phyloP scores from a whole-genome alignment of 2,797 vertebrate genomes.

The Channa striata region DNA sequence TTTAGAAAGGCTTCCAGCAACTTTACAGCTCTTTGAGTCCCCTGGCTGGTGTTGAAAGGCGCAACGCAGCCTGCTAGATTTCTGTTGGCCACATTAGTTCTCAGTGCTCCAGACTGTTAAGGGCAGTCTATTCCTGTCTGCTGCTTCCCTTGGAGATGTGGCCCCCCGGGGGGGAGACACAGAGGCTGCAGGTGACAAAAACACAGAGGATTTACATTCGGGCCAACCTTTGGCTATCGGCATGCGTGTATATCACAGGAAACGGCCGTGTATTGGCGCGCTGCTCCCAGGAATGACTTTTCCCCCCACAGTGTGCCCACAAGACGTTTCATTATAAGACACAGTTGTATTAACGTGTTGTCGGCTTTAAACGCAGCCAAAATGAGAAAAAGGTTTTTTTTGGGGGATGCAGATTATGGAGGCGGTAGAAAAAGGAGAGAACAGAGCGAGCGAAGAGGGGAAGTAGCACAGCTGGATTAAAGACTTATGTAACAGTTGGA shows the following conservation, averaged over 20 bases:
- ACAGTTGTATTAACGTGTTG: constrained; percentile 35
- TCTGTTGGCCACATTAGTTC: constrained; percentile 59
- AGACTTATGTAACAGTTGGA: constrained; percentile 78
- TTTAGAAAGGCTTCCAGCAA: constrained; percentile 48
- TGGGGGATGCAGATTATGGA: constrained; percentile 54
- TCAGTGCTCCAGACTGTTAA: constrained; percentile 62
- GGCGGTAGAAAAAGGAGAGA: constrained; percentile 41
- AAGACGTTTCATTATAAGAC: constrained; percentile 30
- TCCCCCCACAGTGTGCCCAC: constrained; percentile 6
- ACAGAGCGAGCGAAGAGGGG: constrained; percentile 35
- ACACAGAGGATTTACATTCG: constrained; percentile 53
- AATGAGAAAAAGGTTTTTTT: constrained; percentile 33
- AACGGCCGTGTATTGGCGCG: constrained; percentile 6
- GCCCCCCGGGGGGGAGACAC: constrained; percentile 43
- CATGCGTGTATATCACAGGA: constrained; percentile 20
- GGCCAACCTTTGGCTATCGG: constrained; percentile 28
- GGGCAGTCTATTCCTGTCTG: constrained; percentile 74
- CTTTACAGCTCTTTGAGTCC: constrained; percentile 59
- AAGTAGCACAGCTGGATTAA: constrained; percentile 80
- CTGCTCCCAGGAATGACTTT: constrained; percentile 14
- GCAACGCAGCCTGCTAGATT: constrained; percentile 50
- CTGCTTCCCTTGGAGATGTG: constrained; percentile 43
- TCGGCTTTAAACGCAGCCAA: constrained; percentile 30
- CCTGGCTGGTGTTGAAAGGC: constrained; percentile 59
- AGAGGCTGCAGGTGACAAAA: constrained; percentile 60